These are phyloP conservation scores for Prunella himalayana DNA, from an alignment of 2,113 vertebrate species.

Conservation along the genomic window DNA sequence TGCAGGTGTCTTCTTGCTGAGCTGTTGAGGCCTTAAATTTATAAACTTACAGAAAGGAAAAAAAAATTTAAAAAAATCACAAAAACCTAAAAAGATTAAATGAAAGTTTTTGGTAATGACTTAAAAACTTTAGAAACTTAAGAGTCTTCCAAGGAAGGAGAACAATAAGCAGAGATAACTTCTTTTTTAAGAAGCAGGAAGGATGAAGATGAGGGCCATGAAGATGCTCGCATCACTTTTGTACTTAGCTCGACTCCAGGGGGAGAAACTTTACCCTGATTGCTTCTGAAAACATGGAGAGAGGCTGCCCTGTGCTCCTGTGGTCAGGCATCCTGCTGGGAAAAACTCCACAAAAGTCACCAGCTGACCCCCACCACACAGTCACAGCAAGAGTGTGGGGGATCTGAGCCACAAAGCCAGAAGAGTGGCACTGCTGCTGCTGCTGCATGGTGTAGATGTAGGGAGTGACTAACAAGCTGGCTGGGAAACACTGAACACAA, in stretches of 20 bases:
- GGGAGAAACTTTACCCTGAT: neutral
- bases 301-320: rapidly evolving
- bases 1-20: neutral
- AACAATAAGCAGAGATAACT: neutral
- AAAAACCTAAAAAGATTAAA: neutral
- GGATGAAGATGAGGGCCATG: neutral
- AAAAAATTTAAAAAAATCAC: neutral
- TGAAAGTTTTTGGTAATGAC: neutral
- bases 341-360: neutral
- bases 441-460: neutral
- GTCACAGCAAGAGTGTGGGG: neutral
- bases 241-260: neutral
- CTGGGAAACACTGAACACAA: neutral
- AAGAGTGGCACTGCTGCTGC: neutral
- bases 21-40: neutral
- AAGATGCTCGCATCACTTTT: neutral
- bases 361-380: neutral
- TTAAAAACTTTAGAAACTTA: neutral
- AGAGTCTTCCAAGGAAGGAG: neutral
- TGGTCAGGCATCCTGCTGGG: rapidly evolving
- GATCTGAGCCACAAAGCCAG: neutral
- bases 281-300: neutral
- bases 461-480: neutral
- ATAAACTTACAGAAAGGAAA: neutral
- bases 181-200: neutral